Conservation (phyloP, 2,797 vertebrate genomes). For the Alcedo atthis region DNA sequence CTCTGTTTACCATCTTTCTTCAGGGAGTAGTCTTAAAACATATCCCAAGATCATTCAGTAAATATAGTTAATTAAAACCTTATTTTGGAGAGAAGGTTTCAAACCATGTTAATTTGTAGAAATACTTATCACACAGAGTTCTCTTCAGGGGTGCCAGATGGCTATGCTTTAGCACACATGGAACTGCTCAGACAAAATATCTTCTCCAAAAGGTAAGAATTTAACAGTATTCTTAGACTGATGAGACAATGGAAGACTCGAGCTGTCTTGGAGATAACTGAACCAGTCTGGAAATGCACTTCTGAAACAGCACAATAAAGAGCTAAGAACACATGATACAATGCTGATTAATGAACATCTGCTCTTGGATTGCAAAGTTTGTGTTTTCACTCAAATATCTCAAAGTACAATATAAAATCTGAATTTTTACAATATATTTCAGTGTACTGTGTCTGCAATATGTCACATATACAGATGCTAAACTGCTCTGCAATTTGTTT, state of each 20-base stretch:
- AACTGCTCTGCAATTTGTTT: conserved; percentile 1
- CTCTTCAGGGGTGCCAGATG: conserved; percentile 34
- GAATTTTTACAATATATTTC: conserved; percentile 6
- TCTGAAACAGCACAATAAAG: conserved; percentile 7
- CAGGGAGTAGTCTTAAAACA: conserved; percentile 43
- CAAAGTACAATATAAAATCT: not conserved
- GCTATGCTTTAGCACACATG: conserved; percentile 51
- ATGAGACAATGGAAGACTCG: conserved; percentile 9
- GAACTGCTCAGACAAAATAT: conserved; percentile 49
- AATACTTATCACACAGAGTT: conserved; percentile 52
- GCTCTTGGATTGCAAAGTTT: not conserved
- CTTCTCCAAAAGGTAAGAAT: conserved; percentile 61
- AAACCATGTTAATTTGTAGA: conserved; percentile 41
- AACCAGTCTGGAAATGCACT: not conserved
- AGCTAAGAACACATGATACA: not conserved
- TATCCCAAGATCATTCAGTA: conserved; percentile 13
- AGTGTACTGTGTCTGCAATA: conserved; percentile 3
- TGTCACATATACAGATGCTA: conserved; percentile 9
- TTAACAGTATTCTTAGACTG: not conserved
- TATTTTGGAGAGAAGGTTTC: conserved; percentile 15
- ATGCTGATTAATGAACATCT: conserved; percentile 26
- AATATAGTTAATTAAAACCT: conserved; percentile 56
- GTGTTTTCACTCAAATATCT: conserved; percentile 20
- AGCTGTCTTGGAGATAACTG: not conserved
- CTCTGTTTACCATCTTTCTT: conserved; percentile 35